Evolutionary conservation across 2,888 invertebrate species (phyloP).

Genomic region (Hedychridium roseum): DNA sequence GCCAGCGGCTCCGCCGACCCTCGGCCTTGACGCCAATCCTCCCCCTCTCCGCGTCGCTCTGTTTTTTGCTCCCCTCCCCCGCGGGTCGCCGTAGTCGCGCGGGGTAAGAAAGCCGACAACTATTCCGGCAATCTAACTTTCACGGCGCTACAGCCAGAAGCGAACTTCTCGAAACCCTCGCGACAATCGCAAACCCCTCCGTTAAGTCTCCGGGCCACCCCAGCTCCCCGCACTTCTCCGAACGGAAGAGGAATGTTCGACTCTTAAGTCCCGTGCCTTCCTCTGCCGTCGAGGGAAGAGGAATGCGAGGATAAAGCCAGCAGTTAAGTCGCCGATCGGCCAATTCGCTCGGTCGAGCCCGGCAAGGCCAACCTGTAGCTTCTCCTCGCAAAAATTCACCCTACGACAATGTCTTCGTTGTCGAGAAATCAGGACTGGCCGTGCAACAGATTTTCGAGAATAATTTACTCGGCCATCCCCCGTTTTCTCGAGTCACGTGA

Average conservation of each 20-base stretch:
- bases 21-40: constrained; percentile 1
- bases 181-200: background rate
- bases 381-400: too few relatives aligned
- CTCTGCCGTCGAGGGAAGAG: too few relatives aligned
- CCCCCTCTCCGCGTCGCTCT: constrained; percentile 3
- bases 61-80: constrained; percentile 13
- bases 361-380: too few relatives aligned
- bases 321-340: too few relatives aligned
- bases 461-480: too few relatives aligned
- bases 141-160: constrained; percentile 29
- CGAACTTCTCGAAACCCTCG: constrained; percentile 14
- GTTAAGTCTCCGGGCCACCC: too few relatives aligned
- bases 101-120: constrained; percentile 55
- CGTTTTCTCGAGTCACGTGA: too few relatives aligned
- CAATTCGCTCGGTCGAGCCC: constrained; percentile 27
- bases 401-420: too few relatives aligned
- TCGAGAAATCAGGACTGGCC: too few relatives aligned
- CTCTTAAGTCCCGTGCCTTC: background rate
- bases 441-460: too few relatives aligned
- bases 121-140: constrained; percentile 61
- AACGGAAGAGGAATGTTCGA: background rate
- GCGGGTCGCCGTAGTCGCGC: constrained; percentile 22
- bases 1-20: constrained; percentile 12
- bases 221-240: too few relatives aligned
- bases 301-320: constrained; percentile 54